phyloP scores from a whole-genome alignment of 2,113 vertebrate species.

The Calyptommatus sinebrachiatus region DNA sequence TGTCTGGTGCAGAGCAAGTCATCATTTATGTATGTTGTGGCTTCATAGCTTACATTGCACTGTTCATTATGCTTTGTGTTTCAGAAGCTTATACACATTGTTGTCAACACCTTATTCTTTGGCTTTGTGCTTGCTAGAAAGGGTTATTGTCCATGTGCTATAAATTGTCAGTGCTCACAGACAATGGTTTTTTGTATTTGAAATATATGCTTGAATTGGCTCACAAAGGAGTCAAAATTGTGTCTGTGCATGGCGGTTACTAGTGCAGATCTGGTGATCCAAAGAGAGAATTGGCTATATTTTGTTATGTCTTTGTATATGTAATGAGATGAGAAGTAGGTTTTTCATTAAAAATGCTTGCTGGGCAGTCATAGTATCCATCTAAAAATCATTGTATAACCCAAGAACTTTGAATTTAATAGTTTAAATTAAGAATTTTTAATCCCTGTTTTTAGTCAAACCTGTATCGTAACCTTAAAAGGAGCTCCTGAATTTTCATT shows the following conservation, averaged over 20 bases:
- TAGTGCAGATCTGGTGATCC: not conserved
- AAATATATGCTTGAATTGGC: not conserved
- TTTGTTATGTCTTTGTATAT: not conserved
- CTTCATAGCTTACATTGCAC: not conserved
- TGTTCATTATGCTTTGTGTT: conserved; percentile 1
- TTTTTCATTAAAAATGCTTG: not conserved
- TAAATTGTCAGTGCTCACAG: not conserved
- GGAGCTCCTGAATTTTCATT: not conserved
- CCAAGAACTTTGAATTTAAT: not conserved
- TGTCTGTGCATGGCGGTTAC: not conserved
- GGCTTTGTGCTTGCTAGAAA: not conserved
- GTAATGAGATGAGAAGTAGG: not conserved
- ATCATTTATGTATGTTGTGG: not conserved
- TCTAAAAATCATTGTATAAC: not conserved
- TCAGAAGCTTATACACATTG: not conserved
- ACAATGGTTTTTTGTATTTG: not conserved
- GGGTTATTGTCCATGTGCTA: not conserved
- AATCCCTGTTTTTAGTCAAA: not conserved
- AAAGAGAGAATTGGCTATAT: not conserved
- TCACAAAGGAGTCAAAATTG: not conserved
- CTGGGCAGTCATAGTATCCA: not conserved
- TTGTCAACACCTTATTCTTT: not conserved
- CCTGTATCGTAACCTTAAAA: not conserved
- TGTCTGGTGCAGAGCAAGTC: not conserved
- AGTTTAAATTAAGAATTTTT: not conserved